Evolutionary conservation across 2,113 vertebrate genomes (phyloP).

Genomic region (Notarius quadriscutis): DNA sequence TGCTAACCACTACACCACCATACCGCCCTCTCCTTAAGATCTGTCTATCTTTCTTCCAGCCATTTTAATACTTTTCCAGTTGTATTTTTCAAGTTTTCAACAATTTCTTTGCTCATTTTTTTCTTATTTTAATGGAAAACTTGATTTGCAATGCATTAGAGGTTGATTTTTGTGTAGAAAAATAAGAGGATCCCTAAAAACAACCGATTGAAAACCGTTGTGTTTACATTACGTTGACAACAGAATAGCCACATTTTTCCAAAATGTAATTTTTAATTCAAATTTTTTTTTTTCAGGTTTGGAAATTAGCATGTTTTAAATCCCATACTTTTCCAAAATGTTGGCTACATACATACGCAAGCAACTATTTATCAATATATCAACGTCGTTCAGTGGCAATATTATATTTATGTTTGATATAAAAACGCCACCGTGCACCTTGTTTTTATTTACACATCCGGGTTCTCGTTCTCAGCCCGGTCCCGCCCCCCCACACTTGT

Average conservation of each 20-base stretch:
- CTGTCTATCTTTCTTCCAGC: background rate
- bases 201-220: background rate
- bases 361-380: background rate
- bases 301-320: background rate
- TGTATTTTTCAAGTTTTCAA: background rate
- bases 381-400: background rate
- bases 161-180: background rate
- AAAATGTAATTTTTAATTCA: background rate
- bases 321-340: background rate
- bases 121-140: background rate
- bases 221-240: background rate
- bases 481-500: slow-evolving; percentile 42
- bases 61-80: background rate
- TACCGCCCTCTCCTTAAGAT: no score
- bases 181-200: background rate
- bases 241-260: background rate
- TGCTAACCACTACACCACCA: no score
- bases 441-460: slow-evolving; percentile 88
- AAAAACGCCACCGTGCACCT: background rate
- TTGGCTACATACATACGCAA: background rate
- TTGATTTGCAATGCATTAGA: background rate
- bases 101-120: background rate
- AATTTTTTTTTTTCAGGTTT: background rate
- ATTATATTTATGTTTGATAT: background rate
- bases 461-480: slow-evolving; percentile 53